phyloP scores from a whole-genome alignment of 2,888 invertebrate species.

The Rhingia rostrata region DNA sequence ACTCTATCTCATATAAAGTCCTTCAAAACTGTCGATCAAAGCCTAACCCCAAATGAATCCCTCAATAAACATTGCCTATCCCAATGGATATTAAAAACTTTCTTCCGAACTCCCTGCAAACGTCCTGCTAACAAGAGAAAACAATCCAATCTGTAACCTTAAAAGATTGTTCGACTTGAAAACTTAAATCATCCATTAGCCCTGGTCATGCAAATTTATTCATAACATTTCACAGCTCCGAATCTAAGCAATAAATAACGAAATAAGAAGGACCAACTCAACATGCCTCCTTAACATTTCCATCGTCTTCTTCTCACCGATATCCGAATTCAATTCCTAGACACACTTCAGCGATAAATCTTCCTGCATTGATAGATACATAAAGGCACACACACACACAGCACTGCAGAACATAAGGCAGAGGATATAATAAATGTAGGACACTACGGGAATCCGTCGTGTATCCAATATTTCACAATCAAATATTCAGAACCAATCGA shows the following conservation, averaged over 20 bases:
- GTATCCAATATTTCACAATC: conserved; percentile 11
- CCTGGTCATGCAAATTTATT: background rate
- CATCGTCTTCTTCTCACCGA: background rate
- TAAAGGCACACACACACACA: background rate
- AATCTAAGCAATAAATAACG: background rate
- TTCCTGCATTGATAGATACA: background rate
- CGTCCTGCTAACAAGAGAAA: too few relatives aligned
- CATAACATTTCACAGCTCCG: background rate
- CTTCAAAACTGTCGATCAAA: too few relatives aligned
- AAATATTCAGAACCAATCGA: conserved; percentile 17
- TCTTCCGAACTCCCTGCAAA: too few relatives aligned
- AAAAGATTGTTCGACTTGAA: too few relatives aligned
- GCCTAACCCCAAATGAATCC: too few relatives aligned
- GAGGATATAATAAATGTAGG: background rate
- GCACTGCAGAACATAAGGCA: background rate
- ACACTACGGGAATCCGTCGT: conserved; percentile 4
- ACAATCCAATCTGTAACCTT: too few relatives aligned
- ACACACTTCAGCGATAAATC: background rate
- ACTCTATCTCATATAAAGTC: too few relatives aligned
- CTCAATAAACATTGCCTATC: too few relatives aligned
- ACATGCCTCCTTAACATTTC: background rate
- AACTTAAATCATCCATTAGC: background rate
- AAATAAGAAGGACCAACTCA: background rate
- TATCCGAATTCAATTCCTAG: background rate
- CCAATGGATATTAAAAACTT: too few relatives aligned